Conservation (phyloP, 2,888 invertebrate species). For the Metellina segmentata region DNA sequence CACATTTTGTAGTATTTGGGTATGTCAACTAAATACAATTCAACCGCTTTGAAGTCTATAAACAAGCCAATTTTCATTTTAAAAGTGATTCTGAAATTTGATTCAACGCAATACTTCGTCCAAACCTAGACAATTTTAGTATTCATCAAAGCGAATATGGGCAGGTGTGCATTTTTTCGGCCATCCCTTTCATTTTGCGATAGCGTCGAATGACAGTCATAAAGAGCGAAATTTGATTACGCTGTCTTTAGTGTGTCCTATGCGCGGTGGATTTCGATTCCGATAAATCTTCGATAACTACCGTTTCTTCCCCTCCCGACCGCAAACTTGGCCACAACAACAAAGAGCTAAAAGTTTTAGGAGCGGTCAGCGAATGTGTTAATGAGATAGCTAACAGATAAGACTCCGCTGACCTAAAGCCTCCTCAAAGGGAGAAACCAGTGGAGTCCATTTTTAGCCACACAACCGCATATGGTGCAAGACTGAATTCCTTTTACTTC, state of each 20-base stretch:
- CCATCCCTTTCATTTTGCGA: not conserved
- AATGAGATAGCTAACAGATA: conserved; percentile 76
- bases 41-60: too few relatives aligned
- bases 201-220: conserved; percentile 45
- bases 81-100: not conserved
- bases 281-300: conserved; percentile 71
- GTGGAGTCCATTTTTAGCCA: conserved; percentile 57
- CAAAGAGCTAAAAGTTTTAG: conserved; percentile 75
- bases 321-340: conserved; percentile 70
- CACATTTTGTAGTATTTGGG: too few relatives aligned
- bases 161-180: not conserved
- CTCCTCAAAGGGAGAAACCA: not conserved
- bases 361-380: conserved; percentile 75
- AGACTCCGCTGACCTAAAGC: conserved; percentile 70
- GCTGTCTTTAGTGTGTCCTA: conserved; percentile 29
- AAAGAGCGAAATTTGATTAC: conserved; percentile 52
- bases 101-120: not conserved
- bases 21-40: too few relatives aligned
- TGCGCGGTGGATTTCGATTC: conserved; percentile 51
- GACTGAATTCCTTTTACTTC: too few relatives aligned
- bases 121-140: not conserved
- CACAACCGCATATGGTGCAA: not conserved
- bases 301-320: conserved; percentile 63
- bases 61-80: not conserved
- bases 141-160: not conserved